Conservation (phyloP, 2,888 invertebrate species). For the Athetis lepigone region DNA sequence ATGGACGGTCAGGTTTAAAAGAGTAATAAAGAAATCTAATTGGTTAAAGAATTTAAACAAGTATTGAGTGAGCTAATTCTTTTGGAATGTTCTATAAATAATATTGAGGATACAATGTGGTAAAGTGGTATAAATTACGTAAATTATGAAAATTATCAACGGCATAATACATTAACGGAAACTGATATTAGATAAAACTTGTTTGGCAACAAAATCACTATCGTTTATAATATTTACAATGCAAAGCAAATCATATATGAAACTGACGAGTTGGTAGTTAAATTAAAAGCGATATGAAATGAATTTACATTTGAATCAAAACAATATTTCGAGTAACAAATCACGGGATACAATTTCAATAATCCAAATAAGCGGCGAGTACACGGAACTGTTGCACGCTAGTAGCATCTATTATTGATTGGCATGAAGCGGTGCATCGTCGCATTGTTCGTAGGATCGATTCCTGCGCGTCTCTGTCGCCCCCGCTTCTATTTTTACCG, state of each 20-base stretch:
- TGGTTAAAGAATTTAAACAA: neutral
- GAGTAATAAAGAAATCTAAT: neutral
- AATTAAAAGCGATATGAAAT: slow-evolving; percentile 22
- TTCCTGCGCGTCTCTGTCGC: slow-evolving; percentile 83
- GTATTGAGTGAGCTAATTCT: slow-evolving; percentile 7
- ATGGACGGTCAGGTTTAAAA: slow-evolving; percentile 1
- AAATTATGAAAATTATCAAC: slow-evolving; percentile 28
- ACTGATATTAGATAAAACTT: slow-evolving; percentile 41
- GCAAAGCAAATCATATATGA: slow-evolving; percentile 2
- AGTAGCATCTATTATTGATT: slow-evolving; percentile 84
- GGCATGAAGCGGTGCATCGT: slow-evolving; percentile 80
- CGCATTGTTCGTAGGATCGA: slow-evolving; percentile 86
- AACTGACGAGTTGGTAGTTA: slow-evolving; percentile 2
- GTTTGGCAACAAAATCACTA: slow-evolving; percentile 38
- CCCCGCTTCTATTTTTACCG: slow-evolving; percentile 90
- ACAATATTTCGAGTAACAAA: slow-evolving; percentile 19
- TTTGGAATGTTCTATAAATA: slow-evolving; percentile 18
- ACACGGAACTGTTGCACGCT: slow-evolving; percentile 59
- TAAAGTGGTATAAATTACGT: slow-evolving; percentile 1
- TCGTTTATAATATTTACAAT: slow-evolving; percentile 15
- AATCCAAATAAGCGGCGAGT: slow-evolving; percentile 39
- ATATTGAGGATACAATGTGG: slow-evolving; percentile 5
- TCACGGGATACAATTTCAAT: slow-evolving; percentile 46
- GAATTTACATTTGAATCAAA: slow-evolving; percentile 9
- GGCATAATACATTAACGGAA: slow-evolving; percentile 37